Percentiles rank a stretch among this genome's conserved stretches.
Conservation (phyloP, 2,797 vertebrate genomes). For the Bucorvus abyssinicus region DNA sequence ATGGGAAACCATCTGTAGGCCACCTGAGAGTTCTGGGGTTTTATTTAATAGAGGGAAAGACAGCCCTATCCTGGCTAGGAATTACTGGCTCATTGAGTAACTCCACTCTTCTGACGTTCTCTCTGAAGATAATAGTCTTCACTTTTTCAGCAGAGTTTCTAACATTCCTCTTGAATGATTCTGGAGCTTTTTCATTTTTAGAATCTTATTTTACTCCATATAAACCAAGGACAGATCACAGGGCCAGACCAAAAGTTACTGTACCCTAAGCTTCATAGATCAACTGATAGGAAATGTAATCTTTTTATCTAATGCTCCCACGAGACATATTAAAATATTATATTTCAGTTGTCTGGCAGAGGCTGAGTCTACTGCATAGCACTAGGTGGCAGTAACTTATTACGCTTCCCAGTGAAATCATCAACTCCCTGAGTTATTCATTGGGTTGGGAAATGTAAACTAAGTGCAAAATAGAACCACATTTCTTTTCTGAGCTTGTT, state of each 20-base stretch:
- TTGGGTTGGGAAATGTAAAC: background rate
- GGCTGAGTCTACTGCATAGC: background rate
- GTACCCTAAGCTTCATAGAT: background rate
- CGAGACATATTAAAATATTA: accelerated
- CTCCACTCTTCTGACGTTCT: background rate
- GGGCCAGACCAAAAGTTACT: background rate
- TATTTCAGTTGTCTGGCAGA: background rate
- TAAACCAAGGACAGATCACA: background rate
- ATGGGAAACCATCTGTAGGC: slow-evolving; percentile 8
- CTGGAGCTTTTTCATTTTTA: background rate
- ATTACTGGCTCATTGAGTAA: background rate
- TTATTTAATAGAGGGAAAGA: background rate
- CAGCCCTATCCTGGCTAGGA: background rate
- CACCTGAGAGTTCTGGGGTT: background rate
- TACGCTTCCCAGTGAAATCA: background rate
- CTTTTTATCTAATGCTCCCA: background rate
- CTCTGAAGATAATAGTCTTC: background rate
- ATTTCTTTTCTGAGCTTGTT: background rate
- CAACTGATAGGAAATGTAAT: background rate
- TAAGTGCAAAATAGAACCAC: background rate
- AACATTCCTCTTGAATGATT: background rate
- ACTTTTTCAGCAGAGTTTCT: background rate
- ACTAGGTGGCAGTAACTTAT: slow-evolving; percentile 75
- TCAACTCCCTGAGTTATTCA: background rate
- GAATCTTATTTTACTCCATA: background rate